Evolutionary conservation across 2,888 invertebrate species (phyloP), one percentile per base, ranked within the genome.

Genomic region (Hartigia nigra): DNA sequence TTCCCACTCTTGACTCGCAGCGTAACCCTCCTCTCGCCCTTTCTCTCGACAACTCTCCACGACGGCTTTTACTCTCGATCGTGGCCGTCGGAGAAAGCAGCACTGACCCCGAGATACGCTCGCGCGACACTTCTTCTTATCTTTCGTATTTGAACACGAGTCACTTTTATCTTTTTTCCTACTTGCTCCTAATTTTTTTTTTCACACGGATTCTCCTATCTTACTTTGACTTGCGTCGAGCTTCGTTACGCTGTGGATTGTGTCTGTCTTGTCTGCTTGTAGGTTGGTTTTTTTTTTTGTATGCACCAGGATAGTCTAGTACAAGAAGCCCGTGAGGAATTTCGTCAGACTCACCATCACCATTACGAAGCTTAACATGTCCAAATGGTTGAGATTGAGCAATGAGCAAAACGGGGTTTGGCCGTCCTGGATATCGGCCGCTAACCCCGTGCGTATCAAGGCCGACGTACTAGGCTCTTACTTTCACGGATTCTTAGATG

Each of bases 1-100:
- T 75, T 55, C 79, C 69, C 35, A 37, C 37, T 76, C 77, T 75
- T 37, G 23, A 69, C 70, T 69, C 39, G 70, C 69, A 14, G 14
- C 39, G 70, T 75, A 79, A 69, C 75, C 80, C 77, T 74, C 76
- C 74, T 80, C 75, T 76, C 72, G 39, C 76, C 76, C 77, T 72
- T 39, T 78, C 77, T 77, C 78, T 80, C 81, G 14, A 72, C 12
- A 32, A 75, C 77, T 74, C 74, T 39, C 79, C 76, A 79, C 75
- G 84, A 85, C 86, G 84, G 91, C 91, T 91, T 91, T 91, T 91
- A 91, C 91, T 91, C 90, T 91, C 91, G 88, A 90, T 90, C 85
- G 83, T 81, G 81, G 84, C 83, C 86, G 84, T 76, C 81, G 87
- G 90, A 87, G 89, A 89, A 90, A 90, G 89, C 89, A 86, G 84